A percentile compares a stretch with the other conserved stretches of the same genome.
These are phyloP conservation scores for Chaenocephalus aceratus DNA, from an alignment of 2,113 vertebrate species.

Conservation along the genomic window DNA sequence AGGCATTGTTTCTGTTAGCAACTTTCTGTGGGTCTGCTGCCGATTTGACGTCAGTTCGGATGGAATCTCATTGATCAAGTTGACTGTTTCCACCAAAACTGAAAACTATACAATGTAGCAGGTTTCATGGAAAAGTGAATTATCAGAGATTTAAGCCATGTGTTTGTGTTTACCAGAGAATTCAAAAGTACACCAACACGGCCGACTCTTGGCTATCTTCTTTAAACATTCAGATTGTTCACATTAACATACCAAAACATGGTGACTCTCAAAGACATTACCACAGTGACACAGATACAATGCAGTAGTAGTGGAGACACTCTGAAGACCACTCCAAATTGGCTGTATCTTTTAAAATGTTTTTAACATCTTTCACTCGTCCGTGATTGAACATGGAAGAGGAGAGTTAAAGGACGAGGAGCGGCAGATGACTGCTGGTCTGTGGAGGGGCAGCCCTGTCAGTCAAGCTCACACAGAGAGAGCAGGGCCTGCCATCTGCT, in stretches of 20 bases:
- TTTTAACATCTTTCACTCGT: background rate
- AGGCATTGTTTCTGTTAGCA: no score
- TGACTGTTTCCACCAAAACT: no score
- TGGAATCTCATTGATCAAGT: no score
- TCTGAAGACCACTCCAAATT: background rate
- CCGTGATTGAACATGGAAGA: conserved; percentile 37
- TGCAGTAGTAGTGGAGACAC: background rate
- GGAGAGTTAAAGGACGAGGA: conserved; percentile 76
- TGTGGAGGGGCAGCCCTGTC: conserved; percentile 92
- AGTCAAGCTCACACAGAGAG: conserved; percentile 96
- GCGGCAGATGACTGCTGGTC: conserved; percentile 75
- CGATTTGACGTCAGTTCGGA: no score
- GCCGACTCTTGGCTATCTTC: background rate
- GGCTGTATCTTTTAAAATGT: background rate
- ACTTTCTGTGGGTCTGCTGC: no score
- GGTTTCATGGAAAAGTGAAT: background rate
- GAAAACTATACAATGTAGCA: no score
- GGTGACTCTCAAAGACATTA: no score
- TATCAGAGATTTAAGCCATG: background rate
- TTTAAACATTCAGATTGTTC: background rate
- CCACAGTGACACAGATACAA: no score
- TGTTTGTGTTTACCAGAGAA: background rate
- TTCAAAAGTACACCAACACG: background rate
- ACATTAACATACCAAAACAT: background rate
- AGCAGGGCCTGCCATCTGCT: conserved; percentile 95